phyloP scores from a whole-genome alignment of 2,888 invertebrate species.

The Aphrophora alni region DNA sequence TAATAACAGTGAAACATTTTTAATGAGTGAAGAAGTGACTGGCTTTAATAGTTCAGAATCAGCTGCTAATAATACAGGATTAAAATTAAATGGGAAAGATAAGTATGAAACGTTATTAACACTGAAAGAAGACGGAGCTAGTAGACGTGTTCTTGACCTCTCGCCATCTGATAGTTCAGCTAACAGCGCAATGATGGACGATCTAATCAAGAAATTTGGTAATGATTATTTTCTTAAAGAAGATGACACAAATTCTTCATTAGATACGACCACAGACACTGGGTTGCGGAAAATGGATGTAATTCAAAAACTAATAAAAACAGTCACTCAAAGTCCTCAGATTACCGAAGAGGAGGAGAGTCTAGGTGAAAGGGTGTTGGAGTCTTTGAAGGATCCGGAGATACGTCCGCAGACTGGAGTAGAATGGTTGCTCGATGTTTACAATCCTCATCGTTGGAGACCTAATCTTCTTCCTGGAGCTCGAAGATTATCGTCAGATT shows the following conservation, averaged over 20 bases:
- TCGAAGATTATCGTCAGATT: conserved; percentile 63
- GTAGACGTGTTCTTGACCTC: conserved; percentile 16
- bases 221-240: conserved; percentile 28
- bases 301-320: conserved; percentile 19
- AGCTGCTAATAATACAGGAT: background rate
- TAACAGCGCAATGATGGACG: background rate
- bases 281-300: conserved; percentile 7
- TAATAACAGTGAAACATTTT: background rate
- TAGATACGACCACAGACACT: background rate
- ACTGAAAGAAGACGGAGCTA: background rate
- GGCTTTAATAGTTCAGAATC: background rate
- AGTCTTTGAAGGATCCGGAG: background rate
- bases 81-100: background rate
- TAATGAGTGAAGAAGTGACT: background rate
- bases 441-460: conserved; percentile 69
- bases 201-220: conserved; percentile 20
- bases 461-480: conserved; percentile 55
- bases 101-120: background rate
- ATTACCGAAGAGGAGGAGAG: background rate
- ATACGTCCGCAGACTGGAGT: conserved; percentile 54
- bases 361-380: background rate
- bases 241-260: background rate
- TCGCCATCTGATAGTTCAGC: background rate
- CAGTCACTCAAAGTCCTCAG: background rate
- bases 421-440: conserved; percentile 69